A percentile compares a stretch with the other conserved stretches of the same genome.
phyloP scores from a whole-genome alignment of 1,140 invertebrate genomes.

The Drosophila carrolli region DNA sequence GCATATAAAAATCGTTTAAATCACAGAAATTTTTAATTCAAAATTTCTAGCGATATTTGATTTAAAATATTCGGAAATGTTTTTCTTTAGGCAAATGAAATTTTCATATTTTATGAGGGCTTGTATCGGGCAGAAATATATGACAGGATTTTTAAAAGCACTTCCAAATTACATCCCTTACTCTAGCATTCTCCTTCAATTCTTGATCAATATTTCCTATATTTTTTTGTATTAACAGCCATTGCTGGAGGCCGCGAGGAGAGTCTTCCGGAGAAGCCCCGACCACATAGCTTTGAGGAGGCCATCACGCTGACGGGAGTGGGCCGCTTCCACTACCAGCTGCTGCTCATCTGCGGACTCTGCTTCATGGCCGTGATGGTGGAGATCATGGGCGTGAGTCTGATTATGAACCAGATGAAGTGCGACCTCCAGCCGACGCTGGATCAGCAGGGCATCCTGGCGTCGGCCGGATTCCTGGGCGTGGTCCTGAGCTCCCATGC shows the following conservation, averaged over 20 bases:
- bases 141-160: too few species aligned
- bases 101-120: too few species aligned
- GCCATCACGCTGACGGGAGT: constrained; percentile 66
- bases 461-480: constrained; percentile 89
- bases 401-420: constrained; percentile 74
- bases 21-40: too few species aligned
- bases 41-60: too few species aligned
- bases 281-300: constrained; percentile 86
- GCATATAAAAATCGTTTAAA: too few species aligned
- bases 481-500: constrained; percentile 87
- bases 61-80: too few species aligned
- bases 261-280: constrained; percentile 16
- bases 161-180: too few species aligned
- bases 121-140: too few species aligned
- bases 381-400: constrained; percentile 74
- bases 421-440: constrained; percentile 88
- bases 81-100: too few species aligned
- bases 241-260: constrained; percentile 14
- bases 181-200: too few species aligned
- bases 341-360: constrained; percentile 71
- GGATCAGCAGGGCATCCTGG: constrained; percentile 88
- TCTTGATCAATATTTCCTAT: too few species aligned
- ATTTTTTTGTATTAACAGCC: neutral
- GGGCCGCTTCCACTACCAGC: constrained; percentile 68
- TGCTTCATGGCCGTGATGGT: constrained; percentile 81